phyloP scores from a whole-genome alignment of 2,888 invertebrate species.

The Lasioglossum calceatum region DNA sequence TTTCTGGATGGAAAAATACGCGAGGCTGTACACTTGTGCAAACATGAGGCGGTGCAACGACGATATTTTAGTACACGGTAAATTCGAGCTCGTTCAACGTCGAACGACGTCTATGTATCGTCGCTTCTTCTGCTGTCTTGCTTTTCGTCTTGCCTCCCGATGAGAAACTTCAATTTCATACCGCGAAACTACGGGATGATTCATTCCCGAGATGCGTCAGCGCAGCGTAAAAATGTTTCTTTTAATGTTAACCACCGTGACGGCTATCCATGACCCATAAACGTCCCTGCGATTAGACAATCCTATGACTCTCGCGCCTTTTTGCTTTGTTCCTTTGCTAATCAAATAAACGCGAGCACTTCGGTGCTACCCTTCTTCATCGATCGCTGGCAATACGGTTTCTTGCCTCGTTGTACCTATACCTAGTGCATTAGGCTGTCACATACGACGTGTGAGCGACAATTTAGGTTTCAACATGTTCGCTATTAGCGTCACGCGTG shows the following conservation, averaged over 20 bases:
- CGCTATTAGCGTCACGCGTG: background rate
- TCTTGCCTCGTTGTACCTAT: background rate
- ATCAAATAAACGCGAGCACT: background rate
- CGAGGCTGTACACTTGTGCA: slow-evolving; percentile 21
- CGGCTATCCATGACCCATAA: slow-evolving; percentile 40
- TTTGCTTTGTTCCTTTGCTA: background rate
- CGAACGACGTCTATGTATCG: background rate
- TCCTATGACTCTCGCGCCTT: background rate
- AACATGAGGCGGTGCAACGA: slow-evolving; percentile 71
- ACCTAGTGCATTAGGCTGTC: background rate
- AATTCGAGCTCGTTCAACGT: slow-evolving; percentile 33
- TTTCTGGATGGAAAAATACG: slow-evolving; percentile 38
- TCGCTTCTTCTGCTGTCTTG: background rate
- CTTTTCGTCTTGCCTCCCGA: background rate
- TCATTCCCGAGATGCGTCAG: slow-evolving; percentile 56
- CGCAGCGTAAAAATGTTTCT: slow-evolving; percentile 40
- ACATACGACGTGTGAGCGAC: background rate
- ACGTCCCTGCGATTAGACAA: slow-evolving; percentile 27
- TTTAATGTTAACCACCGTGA: slow-evolving; percentile 48
- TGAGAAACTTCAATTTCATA: slow-evolving; percentile 31
- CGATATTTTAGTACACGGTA: slow-evolving; percentile 73
- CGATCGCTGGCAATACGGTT: background rate
- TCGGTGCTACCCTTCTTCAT: background rate
- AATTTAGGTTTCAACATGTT: background rate
- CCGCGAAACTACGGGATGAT: slow-evolving; percentile 26